Evolutionary conservation across 2,888 invertebrate species (phyloP).

Genomic region (Cactoblastis cactorum): DNA sequence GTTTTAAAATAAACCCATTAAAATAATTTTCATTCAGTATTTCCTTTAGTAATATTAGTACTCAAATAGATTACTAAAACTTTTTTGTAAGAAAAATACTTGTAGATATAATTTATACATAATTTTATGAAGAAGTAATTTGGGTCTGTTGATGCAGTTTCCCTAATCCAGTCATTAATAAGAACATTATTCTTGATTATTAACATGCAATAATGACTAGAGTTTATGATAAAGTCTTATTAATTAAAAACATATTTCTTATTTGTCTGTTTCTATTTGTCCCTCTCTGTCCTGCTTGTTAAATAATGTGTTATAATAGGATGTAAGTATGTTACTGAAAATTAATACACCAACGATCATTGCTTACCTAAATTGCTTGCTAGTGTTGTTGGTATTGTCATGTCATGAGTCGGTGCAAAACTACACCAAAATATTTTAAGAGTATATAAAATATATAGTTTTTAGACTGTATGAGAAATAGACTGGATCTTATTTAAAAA

Average conservation of each 20-base stretch:
- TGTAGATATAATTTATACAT: not conserved
- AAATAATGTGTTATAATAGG: no score
- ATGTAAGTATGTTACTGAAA: no score
- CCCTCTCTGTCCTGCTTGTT: no score
- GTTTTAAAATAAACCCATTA: no score
- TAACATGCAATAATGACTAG: constrained; percentile 26
- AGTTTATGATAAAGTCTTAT: constrained; percentile 31
- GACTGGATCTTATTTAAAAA: no score
- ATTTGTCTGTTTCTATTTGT: not conserved
- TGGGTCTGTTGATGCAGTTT: not conserved
- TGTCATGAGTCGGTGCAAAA: no score
- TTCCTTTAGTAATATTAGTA: constrained; percentile 2
- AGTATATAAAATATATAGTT: no score
- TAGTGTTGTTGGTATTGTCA: no score
- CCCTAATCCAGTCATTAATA: constrained; percentile 5
- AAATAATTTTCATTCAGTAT: constrained; percentile 4
- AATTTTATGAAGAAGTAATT: not conserved
- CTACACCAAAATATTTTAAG: no score
- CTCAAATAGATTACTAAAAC: not conserved
- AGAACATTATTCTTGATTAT: not conserved
- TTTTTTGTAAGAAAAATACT: not conserved
- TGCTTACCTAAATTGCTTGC: no score
- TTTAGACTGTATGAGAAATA: no score
- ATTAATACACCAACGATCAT: no score
- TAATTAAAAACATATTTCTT: constrained; percentile 28